Base-by-base conservation (phyloP, 2,797 vertebrate genomes). In the Discoglossus pictus region DNA sequence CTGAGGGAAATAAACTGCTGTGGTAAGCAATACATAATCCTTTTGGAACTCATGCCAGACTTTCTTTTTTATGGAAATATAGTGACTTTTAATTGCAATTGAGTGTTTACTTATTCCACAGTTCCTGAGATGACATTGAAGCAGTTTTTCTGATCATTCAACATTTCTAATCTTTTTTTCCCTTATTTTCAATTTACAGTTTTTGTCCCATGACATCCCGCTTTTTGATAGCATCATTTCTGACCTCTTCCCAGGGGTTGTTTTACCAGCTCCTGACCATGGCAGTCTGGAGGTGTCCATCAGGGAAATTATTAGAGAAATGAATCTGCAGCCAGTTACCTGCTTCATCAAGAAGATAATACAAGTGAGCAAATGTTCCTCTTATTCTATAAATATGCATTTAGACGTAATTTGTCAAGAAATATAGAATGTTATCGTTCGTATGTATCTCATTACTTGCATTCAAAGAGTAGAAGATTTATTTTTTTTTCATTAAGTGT, bases 241-340 rank as follows among this genome's bases (percentile, higher is more conserved):
- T 75, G 81, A 84, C 78, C 80, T 82, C 74, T 82, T 86, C 80
- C 76, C 80, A 65, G 64, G 73, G 42, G 39, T 73, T 75, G 53
- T 70, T 70, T 77, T 76, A 73, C 75, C 74, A 7, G 51, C 73
- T 79, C 70, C 78, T 83, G 78, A 77, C 76, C 50, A 61, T 23
- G 59, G 74, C 27, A 68, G 78, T 74, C 68, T 73, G 73, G 75
- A 79, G 23, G 40, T 71, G 77, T 74, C 75, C 80, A 81, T 79
- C 68, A 78, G 84, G 82, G 83, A 90, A 87, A 87, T 86, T 76
- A 86, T 5, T 75, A 50, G 68, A 67, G 78, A 86, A 87, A 85
- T 79, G 62, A 84, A 82, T 78, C 79, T 82, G 73, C 74, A 84
- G 79, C 67, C 72, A 69, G 61, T 71, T 31, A 60, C 71, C 65